Evolutionary conservation across 2,797 vertebrate species (phyloP).

Genomic region (Ptychobarbus kaznakovi): DNA sequence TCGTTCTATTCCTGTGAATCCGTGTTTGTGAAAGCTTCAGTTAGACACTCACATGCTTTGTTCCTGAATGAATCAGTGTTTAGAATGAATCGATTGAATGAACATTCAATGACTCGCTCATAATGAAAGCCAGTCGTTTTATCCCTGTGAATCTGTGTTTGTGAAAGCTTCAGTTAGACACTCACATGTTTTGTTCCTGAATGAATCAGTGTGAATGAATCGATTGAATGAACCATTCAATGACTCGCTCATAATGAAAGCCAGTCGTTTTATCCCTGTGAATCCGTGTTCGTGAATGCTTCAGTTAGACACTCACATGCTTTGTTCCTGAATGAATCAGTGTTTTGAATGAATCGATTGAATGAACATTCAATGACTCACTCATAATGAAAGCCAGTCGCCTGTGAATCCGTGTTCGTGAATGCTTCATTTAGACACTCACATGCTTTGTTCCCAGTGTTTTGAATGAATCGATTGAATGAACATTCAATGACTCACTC

Average conservation of each 20-base stretch:
- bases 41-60: too few species aligned
- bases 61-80: too few species aligned
- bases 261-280: not conserved
- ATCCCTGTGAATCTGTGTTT: fast-evolving
- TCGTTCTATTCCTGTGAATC: not conserved
- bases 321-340: not conserved
- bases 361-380: not conserved
- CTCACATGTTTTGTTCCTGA: not conserved
- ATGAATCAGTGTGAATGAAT: not conserved
- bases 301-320: not conserved
- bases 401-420: too few species aligned
- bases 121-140: not conserved
- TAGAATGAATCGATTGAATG: too few species aligned
- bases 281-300: not conserved
- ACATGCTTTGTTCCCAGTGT: too few species aligned
- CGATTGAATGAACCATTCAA: not conserved
- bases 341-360: too few species aligned
- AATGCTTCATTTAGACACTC: too few species aligned
- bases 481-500: not conserved
- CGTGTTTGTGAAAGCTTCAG: too few species aligned
- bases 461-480: not conserved
- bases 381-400: not conserved
- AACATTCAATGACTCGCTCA: not conserved
- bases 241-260: not conserved
- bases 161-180: not conserved